Conservation (phyloP, 2,888 invertebrate genomes). For the Hydrotaea diabolus region DNA sequence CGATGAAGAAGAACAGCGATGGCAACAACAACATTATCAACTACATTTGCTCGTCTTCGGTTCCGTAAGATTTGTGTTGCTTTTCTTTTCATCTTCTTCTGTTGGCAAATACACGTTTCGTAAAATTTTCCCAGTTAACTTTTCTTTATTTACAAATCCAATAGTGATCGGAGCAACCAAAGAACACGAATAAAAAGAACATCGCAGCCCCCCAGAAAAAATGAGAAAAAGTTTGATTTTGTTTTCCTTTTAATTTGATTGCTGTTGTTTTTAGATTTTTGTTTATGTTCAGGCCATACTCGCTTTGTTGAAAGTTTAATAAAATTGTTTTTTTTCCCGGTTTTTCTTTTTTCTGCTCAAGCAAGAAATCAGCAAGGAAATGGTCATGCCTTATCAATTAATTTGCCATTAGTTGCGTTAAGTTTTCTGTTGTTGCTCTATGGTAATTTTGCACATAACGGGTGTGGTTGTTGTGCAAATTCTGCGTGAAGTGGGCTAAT, state of each 20-base stretch:
- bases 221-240: constrained; percentile 30
- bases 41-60: background rate
- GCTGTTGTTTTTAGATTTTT: constrained; percentile 6
- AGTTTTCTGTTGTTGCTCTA: background rate
- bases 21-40: too few relatives aligned
- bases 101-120: background rate
- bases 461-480: too few relatives aligned
- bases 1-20: too few relatives aligned
- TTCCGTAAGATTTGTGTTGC: background rate
- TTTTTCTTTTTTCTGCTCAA: background rate
- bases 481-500: too few relatives aligned
- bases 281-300: background rate
- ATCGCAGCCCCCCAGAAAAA: too few relatives aligned
- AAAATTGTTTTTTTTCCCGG: constrained; percentile 6
- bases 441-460: too few relatives aligned
- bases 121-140: constrained; percentile 12
- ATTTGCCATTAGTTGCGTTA: constrained; percentile 27
- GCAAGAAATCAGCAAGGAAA: background rate
- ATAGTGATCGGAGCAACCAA: constrained; percentile 1
- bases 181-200: background rate
- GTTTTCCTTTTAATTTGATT: constrained; percentile 31
- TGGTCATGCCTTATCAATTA: constrained; percentile 37
- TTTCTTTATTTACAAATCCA: constrained; percentile 41
- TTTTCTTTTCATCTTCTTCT: background rate
- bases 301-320: background rate